Evolutionary conservation across 2,888 invertebrate genomes (phyloP).

Genomic region (Phalangium opilio): DNA sequence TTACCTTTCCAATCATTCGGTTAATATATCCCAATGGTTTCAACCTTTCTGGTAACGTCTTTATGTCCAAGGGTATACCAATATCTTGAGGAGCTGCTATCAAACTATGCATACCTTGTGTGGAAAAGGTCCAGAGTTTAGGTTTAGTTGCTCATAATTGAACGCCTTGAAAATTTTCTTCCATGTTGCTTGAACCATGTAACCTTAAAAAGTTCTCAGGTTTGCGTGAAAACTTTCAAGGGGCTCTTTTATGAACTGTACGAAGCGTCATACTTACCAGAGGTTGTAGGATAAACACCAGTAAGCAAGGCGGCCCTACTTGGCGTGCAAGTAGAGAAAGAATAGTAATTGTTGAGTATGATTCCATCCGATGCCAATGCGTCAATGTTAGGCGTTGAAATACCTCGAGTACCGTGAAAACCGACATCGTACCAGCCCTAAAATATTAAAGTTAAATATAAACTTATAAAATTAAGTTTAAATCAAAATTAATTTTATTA

Average conservation of each 20-base stretch:
- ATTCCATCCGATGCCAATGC: conserved; percentile 68
- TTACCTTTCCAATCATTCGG: conserved; percentile 56
- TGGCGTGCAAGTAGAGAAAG: conserved; percentile 73
- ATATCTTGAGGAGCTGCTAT: no score
- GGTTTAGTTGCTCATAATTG: no score
- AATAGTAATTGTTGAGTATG: conserved; percentile 71
- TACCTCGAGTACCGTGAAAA: conserved; percentile 73
- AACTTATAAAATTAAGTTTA: no score
- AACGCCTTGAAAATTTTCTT: no score
- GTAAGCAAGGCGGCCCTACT: conserved; percentile 77
- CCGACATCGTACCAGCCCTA: conserved; percentile 88
- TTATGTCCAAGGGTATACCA: conserved; percentile 63
- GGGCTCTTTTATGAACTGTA: no score
- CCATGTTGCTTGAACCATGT: no score
- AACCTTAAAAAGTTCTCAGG: no score
- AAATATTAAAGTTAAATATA: no score
- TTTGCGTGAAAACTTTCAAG: no score
- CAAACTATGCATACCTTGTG: no score
- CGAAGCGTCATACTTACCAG: conserved; percentile 28
- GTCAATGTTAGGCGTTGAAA: conserved; percentile 83
- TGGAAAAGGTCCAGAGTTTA: no score
- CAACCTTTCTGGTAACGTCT: conserved; percentile 64
- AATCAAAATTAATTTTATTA: no score
- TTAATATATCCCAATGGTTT: conserved; percentile 61
- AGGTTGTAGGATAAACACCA: conserved; percentile 80